These are phyloP conservation scores for Polypterus senegalus DNA, from an alignment of 2,113 vertebrate genomes.

Conservation along the genomic window DNA sequence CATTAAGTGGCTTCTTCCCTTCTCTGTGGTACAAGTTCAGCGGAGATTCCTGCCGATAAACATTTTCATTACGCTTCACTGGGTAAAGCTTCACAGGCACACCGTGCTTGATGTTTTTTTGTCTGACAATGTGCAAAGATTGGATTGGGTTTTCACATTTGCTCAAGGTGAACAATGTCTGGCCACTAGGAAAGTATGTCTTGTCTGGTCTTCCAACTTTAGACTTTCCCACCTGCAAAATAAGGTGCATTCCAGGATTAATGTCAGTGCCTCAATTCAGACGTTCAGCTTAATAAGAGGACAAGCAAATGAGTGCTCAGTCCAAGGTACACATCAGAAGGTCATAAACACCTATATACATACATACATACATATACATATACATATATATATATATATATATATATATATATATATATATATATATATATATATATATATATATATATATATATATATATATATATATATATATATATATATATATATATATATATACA, in stretches of 20 bases:
- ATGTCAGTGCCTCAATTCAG: slow-evolving; percentile 11
- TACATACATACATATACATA: neutral
- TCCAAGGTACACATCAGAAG: neutral
- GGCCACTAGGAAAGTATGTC: slow-evolving; percentile 38
- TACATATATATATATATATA: too few species aligned
- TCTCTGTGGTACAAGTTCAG: slow-evolving; percentile 35
- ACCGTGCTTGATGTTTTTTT: slow-evolving; percentile 50
- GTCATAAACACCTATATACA: neutral
- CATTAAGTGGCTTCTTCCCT: slow-evolving; percentile 54
- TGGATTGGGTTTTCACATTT: slow-evolving; percentile 51
- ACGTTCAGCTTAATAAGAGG: neutral
- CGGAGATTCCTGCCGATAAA: slow-evolving; percentile 45
- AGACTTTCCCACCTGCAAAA: slow-evolving; percentile 67
- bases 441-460: too few species aligned
- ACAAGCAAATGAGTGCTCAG: neutral
- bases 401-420: too few species aligned
- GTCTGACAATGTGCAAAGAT: slow-evolving; percentile 39
- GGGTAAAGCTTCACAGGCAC: slow-evolving; percentile 35
- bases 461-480: too few species aligned
- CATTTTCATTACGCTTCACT: slow-evolving; percentile 47
- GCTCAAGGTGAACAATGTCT: slow-evolving; percentile 43
- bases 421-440: too few species aligned
- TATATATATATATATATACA: too few species aligned
- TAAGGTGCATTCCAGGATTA: neutral
- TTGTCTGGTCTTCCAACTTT: slow-evolving; percentile 67